Conservation (phyloP, 2,797 vertebrate genomes). For the Squalus acanthias region DNA sequence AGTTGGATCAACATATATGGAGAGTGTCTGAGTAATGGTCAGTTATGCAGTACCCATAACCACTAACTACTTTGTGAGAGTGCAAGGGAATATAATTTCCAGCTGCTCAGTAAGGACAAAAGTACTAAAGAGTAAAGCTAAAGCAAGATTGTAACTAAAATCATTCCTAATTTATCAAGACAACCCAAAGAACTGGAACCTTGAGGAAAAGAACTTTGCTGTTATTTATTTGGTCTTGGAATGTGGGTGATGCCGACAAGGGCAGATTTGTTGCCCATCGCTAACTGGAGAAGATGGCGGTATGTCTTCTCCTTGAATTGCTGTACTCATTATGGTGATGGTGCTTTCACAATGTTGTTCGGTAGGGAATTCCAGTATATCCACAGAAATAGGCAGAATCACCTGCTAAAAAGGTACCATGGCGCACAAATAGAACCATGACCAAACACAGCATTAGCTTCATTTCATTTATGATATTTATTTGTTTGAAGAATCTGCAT, state of each 20-base stretch:
- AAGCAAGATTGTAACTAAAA: background rate
- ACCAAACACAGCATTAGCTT: background rate
- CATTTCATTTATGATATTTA: background rate
- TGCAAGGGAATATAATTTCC: background rate
- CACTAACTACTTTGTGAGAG: background rate
- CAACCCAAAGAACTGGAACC: background rate
- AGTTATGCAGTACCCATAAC: background rate
- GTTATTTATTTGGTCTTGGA: background rate
- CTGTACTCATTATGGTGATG: background rate
- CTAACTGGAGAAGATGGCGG: too few species aligned
- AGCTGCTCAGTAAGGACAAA: background rate
- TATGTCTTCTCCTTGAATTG: background rate
- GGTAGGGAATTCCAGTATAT: background rate
- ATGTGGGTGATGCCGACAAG: background rate
- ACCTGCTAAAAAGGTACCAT: background rate
- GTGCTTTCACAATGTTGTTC: too few species aligned
- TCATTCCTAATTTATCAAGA: background rate
- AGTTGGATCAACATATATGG: background rate
- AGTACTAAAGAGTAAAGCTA: background rate
- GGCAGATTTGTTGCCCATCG: background rate
- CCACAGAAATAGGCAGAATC: background rate
- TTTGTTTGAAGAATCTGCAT: background rate
- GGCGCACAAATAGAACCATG: background rate
- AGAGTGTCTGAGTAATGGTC: background rate
- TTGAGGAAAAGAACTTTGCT: background rate